A percentile compares a stretch with the other conserved stretches of the same genome.
These are phyloP conservation scores for Perca flavescens DNA, from an alignment of 2,113 vertebrate species.

Conservation along the genomic window DNA sequence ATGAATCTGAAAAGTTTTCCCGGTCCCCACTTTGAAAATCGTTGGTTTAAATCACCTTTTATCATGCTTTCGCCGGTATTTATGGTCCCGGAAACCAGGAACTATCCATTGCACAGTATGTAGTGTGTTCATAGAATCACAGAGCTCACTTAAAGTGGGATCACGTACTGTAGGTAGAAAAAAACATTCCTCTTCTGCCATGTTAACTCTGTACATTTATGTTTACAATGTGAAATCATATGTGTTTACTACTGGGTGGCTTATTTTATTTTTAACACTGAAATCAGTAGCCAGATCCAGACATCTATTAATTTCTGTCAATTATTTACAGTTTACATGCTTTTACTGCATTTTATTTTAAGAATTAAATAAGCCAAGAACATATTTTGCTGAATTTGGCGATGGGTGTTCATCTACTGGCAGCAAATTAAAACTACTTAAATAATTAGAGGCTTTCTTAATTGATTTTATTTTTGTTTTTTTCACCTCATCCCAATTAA, in stretches of 20 bases:
- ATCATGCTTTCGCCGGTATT: background rate
- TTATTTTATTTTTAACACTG: background rate
- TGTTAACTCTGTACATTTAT: background rate
- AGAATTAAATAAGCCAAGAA: background rate
- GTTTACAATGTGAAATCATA: conserved; percentile 34
- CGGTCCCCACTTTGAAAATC: no score
- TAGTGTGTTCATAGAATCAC: background rate
- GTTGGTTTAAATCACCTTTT: background rate
- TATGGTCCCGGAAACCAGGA: background rate
- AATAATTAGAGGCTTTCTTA: conserved; percentile 1
- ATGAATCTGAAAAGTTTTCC: no score
- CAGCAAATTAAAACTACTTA: background rate
- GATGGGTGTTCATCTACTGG: background rate
- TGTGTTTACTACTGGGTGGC: background rate
- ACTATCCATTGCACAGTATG: background rate
- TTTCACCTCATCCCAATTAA: background rate
- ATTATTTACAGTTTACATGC: background rate
- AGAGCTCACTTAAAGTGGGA: background rate
- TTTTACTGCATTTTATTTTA: background rate
- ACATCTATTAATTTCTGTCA: background rate
- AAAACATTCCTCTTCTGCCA: background rate
- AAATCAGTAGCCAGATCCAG: conserved; percentile 25
- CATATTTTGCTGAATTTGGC: background rate
- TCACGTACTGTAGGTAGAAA: background rate
- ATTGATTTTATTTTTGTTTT: background rate